These are phyloP conservation scores for Sphaeramia orbicularis DNA, from an alignment of 2,797 vertebrate species.

Conservation along the genomic window DNA sequence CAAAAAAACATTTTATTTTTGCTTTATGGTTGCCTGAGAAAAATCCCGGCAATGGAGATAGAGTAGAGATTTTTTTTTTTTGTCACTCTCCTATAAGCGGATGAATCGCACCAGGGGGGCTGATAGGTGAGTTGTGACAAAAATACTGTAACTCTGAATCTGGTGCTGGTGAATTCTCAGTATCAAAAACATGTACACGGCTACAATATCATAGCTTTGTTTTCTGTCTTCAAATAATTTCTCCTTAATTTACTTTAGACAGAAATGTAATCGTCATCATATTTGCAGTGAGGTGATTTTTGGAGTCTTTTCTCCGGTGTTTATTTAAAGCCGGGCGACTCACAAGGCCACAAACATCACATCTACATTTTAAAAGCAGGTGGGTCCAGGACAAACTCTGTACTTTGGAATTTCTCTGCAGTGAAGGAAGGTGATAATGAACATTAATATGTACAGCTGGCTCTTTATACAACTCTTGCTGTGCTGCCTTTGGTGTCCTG, in stretches of 20 bases:
- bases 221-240: not conserved
- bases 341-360: slow-evolving; percentile 51
- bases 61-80: slow-evolving; percentile 16
- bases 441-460: slow-evolving; percentile 74
- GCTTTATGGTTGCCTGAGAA: slow-evolving; percentile 13
- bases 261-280: not conserved
- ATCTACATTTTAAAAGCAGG: slow-evolving; percentile 53
- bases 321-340: slow-evolving; percentile 41
- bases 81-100: slow-evolving; percentile 38
- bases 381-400: slow-evolving; percentile 57
- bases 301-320: slow-evolving; percentile 23
- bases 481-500: slow-evolving; percentile 76
- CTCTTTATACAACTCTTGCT: slow-evolving; percentile 67
- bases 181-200: slow-evolving; percentile 3
- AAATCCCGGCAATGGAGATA: slow-evolving; percentile 13
- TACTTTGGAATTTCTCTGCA: slow-evolving; percentile 59
- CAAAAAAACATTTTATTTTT: slow-evolving; percentile 12
- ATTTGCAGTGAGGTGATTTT: slow-evolving; percentile 4
- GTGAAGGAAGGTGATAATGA: slow-evolving; percentile 71
- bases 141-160: slow-evolving; percentile 35
- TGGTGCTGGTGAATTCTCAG: not conserved
- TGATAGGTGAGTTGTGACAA: slow-evolving; percentile 23
- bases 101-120: slow-evolving; percentile 29
- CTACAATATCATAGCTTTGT: slow-evolving; percentile 5
- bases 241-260: not conserved